Percentiles rank a stretch among this genome's conserved stretches.
phyloP scores from a whole-genome alignment of 2,888 invertebrate genomes.

The Craniophora ligustri region DNA sequence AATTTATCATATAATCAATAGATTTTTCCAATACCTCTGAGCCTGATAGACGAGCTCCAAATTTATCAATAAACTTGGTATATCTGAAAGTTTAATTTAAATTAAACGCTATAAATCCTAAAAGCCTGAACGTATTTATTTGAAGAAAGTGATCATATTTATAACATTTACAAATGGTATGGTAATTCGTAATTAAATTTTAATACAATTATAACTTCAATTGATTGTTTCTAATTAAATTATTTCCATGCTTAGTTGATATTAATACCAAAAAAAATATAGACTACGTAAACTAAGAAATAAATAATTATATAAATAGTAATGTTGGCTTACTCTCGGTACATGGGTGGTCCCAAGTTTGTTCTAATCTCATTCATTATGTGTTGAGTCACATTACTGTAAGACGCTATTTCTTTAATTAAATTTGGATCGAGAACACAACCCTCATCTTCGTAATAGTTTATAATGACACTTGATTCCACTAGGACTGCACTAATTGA shows the following conservation, averaged over 20 bases:
- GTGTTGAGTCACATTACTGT: conserved; percentile 77
- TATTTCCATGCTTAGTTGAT: background rate
- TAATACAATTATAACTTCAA: background rate
- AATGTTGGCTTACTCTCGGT: conserved; percentile 70
- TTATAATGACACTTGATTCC: conserved; percentile 56
- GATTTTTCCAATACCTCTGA: conserved; percentile 89
- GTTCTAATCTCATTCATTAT: conserved; percentile 84
- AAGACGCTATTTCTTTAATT: conserved; percentile 87
- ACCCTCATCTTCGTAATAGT: conserved; percentile 51
- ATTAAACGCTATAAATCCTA: background rate
- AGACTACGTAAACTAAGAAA: no score
- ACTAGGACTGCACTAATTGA: conserved; percentile 28
- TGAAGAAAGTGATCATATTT: no score
- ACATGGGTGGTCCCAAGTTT: conserved; percentile 83
- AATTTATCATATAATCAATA: conserved; percentile 89
- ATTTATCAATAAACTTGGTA: conserved; percentile 78
- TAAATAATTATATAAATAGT: background rate
- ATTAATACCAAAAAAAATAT: background rate
- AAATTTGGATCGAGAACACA: conserved; percentile 58
- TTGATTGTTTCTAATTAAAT: background rate
- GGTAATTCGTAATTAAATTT: background rate
- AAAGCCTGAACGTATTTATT: background rate
- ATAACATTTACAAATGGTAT: no score
- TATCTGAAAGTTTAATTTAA: conserved; percentile 60
- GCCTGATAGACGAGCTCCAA: conserved; percentile 90